Evolutionary conservation across 2,888 invertebrate species (phyloP), one percentile per base, ranked within the genome.

Genomic region (Tortricodes alternella): DNA sequence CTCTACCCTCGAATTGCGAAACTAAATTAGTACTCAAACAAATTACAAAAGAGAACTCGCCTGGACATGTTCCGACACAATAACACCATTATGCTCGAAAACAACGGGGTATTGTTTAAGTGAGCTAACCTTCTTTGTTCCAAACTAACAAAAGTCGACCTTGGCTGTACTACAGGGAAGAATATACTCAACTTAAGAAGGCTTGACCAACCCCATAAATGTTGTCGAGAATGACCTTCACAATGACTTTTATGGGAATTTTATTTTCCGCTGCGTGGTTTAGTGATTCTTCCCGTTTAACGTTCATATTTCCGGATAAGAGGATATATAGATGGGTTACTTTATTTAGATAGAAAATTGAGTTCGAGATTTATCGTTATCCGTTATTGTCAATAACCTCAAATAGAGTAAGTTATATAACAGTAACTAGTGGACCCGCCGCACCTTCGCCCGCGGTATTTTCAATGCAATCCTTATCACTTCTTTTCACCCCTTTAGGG

Each of bases 261-360:
- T 53, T 53, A 53, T 53, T 53, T 46, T 46, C 53, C 53, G 53
- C 53, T 53, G 32, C 39, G 53, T 9, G 53, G 53, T 53, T 44
- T 37, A 53, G 39, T 46, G 53, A 53, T 53, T 46, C 21, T 44
- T 15, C 46, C 23, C 23, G 29, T 27, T 19, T 11, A 8, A 24
- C 23, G 21, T 53, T 53, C 38, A 53, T 53, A 38, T 46, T 53
- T 53, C 46, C 53, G 46, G 38, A 15, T 23, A 53, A 46, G 32
- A 46, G 23, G 38, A 13, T 53, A 53, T 32, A 46, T 46, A 37
- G n/a, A 44, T 29, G 19, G 21, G 15, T 38, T 32, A 32, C 37
- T 41, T 41, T 24, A 24, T 23, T 41, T 38, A 2, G 0, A 19
- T 23, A 19, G 18, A 18, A 19, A 37, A 19, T 16, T 37, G 9